Evolutionary conservation across 2,797 vertebrate genomes (phyloP).

Genomic region (Chlorospingus flavigularis): DNA sequence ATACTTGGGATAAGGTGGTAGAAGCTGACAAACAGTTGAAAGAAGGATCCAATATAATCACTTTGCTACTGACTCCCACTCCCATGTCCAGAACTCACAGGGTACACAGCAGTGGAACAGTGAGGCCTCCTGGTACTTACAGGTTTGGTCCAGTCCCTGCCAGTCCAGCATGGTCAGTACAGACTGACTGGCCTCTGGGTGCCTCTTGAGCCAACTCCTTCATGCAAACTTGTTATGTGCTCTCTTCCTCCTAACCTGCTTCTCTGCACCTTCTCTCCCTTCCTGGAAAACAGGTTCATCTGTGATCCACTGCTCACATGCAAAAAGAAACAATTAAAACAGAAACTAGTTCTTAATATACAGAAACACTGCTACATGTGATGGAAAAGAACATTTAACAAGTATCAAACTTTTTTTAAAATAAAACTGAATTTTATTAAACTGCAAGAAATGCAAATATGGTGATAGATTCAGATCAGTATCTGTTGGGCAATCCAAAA

Average conservation of each 20-base stretch:
- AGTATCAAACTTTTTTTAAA: neutral
- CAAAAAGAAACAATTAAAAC: neutral
- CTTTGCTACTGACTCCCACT: neutral
- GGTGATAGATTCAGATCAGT: neutral
- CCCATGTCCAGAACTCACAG: neutral
- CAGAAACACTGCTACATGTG: neutral
- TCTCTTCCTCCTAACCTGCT: neutral
- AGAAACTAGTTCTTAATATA: neutral
- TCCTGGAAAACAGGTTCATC: neutral
- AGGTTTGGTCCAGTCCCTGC: neutral
- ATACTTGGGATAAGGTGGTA: neutral
- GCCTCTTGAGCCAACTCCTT: neutral
- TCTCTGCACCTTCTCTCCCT: neutral
- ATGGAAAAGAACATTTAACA: neutral
- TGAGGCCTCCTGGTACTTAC: accelerated
- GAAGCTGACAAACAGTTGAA: neutral
- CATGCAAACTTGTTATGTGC: neutral
- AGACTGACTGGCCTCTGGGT: neutral
- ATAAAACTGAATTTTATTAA: constrained; percentile 22
- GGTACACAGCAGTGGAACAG: neutral
- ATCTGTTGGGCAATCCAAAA: neutral
- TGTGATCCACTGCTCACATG: neutral
- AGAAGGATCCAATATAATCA: accelerated
- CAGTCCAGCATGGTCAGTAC: neutral
- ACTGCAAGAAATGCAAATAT: neutral